Evolutionary conservation across 2,113 vertebrate genomes (phyloP).

Genomic region (Nothoprocta pentlandii): DNA sequence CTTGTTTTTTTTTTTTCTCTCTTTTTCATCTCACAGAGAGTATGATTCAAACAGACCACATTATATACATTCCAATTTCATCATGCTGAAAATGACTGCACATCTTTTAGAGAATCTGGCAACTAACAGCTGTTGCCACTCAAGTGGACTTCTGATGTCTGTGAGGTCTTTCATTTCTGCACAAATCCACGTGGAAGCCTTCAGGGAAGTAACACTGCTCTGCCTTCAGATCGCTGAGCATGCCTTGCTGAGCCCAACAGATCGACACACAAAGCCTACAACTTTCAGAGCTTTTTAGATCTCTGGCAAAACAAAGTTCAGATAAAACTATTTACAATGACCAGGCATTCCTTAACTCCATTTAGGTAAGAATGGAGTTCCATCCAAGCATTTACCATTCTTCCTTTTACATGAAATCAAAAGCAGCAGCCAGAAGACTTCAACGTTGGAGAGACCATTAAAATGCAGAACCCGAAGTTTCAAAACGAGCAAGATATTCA

Average conservation of each 20-base stretch:
- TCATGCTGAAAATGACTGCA: background rate
- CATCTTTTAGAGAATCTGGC: background rate
- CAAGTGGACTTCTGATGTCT: background rate
- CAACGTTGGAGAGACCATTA: background rate
- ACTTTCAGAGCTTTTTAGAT: background rate
- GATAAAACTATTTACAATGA: background rate
- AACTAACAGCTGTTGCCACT: background rate
- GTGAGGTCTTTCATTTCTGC: background rate
- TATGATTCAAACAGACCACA: constrained; percentile 41
- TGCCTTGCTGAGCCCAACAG: background rate
- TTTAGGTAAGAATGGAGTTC: no score
- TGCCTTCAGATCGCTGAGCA: background rate
- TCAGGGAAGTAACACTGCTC: background rate
- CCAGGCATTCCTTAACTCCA: background rate
- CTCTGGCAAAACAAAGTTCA: background rate
- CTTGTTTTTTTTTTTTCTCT: constrained; percentile 46
- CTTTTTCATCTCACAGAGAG: constrained; percentile 49
- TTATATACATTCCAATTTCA: background rate
- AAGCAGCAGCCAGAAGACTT: background rate
- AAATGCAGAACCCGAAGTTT: background rate
- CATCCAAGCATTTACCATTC: background rate
- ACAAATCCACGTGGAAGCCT: background rate
- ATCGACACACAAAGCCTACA: background rate
- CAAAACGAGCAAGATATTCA: background rate
- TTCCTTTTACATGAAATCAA: background rate